Conservation (phyloP, 2,888 invertebrate species). For the Alentia gelatinosa region DNA sequence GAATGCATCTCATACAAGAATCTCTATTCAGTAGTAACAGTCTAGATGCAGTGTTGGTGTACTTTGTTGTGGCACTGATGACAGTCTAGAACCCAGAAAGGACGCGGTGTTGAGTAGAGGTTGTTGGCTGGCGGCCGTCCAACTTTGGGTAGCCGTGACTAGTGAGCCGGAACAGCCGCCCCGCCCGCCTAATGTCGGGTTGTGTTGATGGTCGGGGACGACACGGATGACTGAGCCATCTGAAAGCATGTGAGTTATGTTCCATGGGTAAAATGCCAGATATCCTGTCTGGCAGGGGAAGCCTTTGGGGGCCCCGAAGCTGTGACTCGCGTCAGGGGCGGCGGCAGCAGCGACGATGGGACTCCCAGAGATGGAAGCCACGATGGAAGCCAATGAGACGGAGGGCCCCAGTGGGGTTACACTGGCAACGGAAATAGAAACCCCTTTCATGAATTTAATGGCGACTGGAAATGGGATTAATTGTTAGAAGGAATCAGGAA, state of each 20-base stretch:
- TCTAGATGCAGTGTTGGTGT: no score
- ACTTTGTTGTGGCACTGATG: no score
- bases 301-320: not conserved
- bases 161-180: not conserved
- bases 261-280: conserved; percentile 12
- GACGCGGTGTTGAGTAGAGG: not conserved
- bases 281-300: conserved; percentile 6
- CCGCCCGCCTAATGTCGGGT: conserved; percentile 1
- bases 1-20: no score
- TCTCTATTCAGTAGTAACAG: no score
- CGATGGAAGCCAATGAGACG: not conserved
- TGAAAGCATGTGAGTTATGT: conserved; percentile 22
- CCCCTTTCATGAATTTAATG: not conserved
- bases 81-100: not conserved
- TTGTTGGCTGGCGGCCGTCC: not conserved
- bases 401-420: not conserved
- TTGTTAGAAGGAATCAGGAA: not conserved
- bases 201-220: not conserved
- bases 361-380: conserved; percentile 1
- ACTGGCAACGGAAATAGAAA: not conserved
- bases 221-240: not conserved
- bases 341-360: no score
- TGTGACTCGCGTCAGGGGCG: not conserved
- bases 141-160: not conserved
- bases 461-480: not conserved